These are phyloP conservation scores for Acanthosepion esculentum DNA, from an alignment of 2,888 invertebrate species.

Conservation along the genomic window DNA sequence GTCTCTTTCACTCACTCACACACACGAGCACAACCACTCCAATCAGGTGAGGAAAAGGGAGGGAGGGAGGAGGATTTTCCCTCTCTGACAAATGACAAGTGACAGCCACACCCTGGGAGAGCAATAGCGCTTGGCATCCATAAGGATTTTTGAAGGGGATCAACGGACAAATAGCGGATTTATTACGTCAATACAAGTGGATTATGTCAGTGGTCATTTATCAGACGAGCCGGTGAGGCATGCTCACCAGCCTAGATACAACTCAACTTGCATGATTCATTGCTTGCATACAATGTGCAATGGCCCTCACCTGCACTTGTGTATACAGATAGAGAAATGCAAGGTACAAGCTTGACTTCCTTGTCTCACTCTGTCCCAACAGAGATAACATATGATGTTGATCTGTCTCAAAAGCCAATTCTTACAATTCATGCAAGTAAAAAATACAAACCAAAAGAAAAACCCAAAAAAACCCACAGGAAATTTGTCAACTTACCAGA, in stretches of 20 bases:
- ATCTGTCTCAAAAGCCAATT: no score
- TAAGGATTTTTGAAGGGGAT: neutral
- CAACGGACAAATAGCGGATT: neutral
- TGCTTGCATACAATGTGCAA: neutral
- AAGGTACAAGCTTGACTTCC: neutral
- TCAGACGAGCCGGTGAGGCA: neutral
- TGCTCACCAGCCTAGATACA: conserved; percentile 33
- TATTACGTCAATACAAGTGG: conserved; percentile 21
- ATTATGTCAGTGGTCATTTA: conserved; percentile 12
- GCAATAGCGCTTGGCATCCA: neutral
- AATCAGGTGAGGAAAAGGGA: neutral
- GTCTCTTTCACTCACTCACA: neutral
- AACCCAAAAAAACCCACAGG: no score
- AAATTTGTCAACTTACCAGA: no score
- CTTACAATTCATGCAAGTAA: no score
- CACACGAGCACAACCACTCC: no score
- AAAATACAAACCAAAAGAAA: no score
- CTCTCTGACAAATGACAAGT: neutral
- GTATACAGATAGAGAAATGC: neutral
- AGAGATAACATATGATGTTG: neutral
- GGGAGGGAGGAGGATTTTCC: neutral
- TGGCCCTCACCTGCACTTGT: neutral
- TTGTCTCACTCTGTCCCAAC: neutral
- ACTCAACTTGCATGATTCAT: neutral
- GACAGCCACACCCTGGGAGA: conserved; percentile 10